Conservation (phyloP, 2,113 vertebrate genomes). For the Solea solea region DNA sequence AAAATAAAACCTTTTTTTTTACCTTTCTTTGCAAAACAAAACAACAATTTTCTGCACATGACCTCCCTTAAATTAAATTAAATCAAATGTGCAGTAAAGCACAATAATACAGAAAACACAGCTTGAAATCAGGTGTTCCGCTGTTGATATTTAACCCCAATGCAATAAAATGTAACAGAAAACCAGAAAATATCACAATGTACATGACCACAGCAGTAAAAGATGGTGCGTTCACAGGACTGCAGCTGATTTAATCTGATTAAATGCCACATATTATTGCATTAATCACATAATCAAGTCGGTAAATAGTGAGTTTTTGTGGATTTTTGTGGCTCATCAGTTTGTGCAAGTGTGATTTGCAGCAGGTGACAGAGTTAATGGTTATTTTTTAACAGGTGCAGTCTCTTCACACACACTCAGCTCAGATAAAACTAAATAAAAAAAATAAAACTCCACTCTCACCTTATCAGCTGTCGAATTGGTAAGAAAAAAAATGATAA, state of each 20-base stretch:
- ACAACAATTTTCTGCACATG: constrained; percentile 28
- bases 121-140: too few relatives aligned
- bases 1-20: constrained; percentile 67
- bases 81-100: constrained; percentile 16
- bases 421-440: too few relatives aligned
- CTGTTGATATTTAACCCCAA: neutral
- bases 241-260: neutral
- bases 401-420: neutral
- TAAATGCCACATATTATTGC: neutral
- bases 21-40: constrained; percentile 63
- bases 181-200: constrained; percentile 15
- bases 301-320: too few relatives aligned
- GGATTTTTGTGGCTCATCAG: neutral
- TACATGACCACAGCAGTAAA: neutral
- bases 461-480: constrained; percentile 60
- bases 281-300: too few relatives aligned
- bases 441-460: constrained; percentile 9
- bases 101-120: neutral
- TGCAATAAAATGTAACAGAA: constrained; percentile 20
- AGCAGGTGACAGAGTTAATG: too few relatives aligned
- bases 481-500: neutral
- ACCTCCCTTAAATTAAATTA: constrained; percentile 2
- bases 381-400: constrained; percentile 24
- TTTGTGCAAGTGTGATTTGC: neutral
- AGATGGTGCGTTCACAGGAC: neutral